Evolutionary conservation across 2,888 invertebrate genomes (phyloP), one percentile per base, ranked within the genome.

Genomic region (Volucella bombylans): DNA sequence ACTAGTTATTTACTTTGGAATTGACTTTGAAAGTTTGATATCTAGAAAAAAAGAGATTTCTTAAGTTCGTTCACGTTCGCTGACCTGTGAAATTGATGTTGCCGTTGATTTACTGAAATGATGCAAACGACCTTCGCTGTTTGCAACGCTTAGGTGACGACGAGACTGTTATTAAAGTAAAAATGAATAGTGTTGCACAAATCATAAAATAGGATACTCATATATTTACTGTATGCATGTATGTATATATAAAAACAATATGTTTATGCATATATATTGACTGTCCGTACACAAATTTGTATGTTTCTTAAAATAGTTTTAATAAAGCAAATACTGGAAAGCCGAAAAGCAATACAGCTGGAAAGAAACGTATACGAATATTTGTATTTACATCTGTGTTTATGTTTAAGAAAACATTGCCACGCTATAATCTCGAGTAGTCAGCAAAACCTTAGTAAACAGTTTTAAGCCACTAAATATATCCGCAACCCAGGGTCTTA

Each of bases 21-120:
- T 68, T 76, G 76, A 67, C 76, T 76, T 76, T 76, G 68, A 76
- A 67, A 67, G 59, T 52, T 31, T 61, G 15, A 18, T 50, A 57
- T 52, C 38, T 31, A 43, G 18, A n/a, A 45, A 45, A 47, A n/a
- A 52, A 65, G 64, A 57, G 45, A 41, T 59, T 61, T 67, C 61
- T 47, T 55, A 54, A 54, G 79, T 79, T 72, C 72, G 71, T 73
- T 79, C 79, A 80, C 79, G 67, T 62, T 73, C 67, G 67, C 67
- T 67, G 79, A 80, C 79, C 79, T 80, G 72, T 80, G 47, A 80
- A 80, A 80, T 67, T 65, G 49, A 67, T 73, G 72, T 54, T 72
- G 59, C 52, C 65, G 64, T 23, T 73, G 73, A 57, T 39, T 64
- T 14, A 23, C n/a, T 49, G 54, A 62, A 55, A 61, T 80, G 61